Base-by-base conservation (phyloP, 2,888 invertebrate genomes). In the Lysandra coridon region DNA sequence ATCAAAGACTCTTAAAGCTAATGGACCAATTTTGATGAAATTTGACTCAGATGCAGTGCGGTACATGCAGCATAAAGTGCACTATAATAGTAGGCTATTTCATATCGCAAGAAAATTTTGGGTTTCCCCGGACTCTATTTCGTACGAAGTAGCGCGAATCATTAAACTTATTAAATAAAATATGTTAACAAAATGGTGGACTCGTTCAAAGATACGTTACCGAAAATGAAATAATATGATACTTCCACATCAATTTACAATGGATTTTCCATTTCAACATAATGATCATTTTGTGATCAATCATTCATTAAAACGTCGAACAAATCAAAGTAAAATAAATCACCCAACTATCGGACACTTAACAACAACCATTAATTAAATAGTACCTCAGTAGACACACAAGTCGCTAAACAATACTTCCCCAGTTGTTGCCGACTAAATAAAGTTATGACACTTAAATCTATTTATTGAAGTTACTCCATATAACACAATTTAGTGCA, bases 401-500 rank as follows among this genome's bases (percentile, higher is more conserved):
- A 74, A 40, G 44, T 44, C 17, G 53, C 57, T 30, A 76, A 57
- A 53, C 53, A 76, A 57, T 57, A 57, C 76, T 76, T 76, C 53
- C 4, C 49, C 49, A 12, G 49, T 49, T 57, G 57, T 53, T 76
- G 6, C 30, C 57, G 33, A 76, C 33, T 53, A 53, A 53, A 23
- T 30, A 49, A 75, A 76, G 76, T 76, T 76, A 57, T 76, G 57
- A 76, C 57, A 53, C 76, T 76, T 37, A 57, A 57, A 76, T 76
- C 53, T 76, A 76, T 76, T 76, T 76, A 53, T 53, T 57, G 49
- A 76, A 33, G 53, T 76, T 12, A 75, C 49, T 33, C 30, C 33
- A 57, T 76, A 57, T 7, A 49, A 23, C 73, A 76, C 76, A 33
- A 57, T 33, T 76, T 57, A 76, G 57, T 57, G 76, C 17, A 76